Conservation (phyloP, 2,113 vertebrate genomes). For the Gorsachius goisagi region DNA sequence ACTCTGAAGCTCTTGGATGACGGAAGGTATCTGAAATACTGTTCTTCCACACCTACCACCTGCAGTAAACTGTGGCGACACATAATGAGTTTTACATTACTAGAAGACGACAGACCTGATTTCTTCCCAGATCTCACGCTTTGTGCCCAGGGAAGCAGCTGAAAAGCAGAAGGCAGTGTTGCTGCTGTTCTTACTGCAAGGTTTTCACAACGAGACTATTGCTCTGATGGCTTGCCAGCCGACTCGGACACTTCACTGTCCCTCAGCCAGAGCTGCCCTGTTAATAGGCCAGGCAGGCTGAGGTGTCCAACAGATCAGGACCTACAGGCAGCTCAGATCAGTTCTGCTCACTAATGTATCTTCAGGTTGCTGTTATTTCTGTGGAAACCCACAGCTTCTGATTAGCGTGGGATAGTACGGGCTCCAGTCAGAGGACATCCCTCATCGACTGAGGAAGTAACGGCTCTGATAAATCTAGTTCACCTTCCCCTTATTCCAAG, state of each 20-base stretch:
- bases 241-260: not conserved
- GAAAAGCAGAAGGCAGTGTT: not conserved
- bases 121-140: not conserved
- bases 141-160: not conserved
- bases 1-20: not conserved
- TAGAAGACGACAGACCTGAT: not conserved
- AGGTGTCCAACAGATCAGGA: not conserved
- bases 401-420: not conserved
- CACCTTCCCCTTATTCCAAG: not conserved
- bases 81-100: not conserved
- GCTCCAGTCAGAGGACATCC: not conserved
- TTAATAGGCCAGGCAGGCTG: not conserved
- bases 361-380: not conserved
- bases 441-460: not conserved
- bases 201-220: not conserved
- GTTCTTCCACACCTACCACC: not conserved
- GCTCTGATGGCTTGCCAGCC: not conserved
- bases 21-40: not conserved
- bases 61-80: not conserved
- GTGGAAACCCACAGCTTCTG: not conserved
- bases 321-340: not conserved
- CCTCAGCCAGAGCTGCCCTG: not conserved
- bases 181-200: not conserved
- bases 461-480: not conserved
- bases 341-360: not conserved